Conservation (phyloP, 2,797 vertebrate species). For the Esox masquinongy region DNA sequence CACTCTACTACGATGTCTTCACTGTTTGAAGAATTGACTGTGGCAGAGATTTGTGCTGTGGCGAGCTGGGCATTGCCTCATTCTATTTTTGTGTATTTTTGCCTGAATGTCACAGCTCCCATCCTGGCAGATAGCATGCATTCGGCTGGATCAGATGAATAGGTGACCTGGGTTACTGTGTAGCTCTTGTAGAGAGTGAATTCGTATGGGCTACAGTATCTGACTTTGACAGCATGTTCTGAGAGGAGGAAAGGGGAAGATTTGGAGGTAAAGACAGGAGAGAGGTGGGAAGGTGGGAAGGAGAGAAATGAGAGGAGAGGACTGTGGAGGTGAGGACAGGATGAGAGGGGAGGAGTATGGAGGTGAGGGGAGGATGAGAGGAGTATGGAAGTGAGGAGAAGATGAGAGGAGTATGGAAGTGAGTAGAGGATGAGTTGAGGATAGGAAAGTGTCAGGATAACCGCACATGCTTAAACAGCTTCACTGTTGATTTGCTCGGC, state of each 20-base stretch:
- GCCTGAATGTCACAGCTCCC: too few species aligned
- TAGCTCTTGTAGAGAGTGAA: conserved; percentile 1
- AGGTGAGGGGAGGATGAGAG: background rate
- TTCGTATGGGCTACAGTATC: background rate
- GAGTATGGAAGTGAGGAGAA: background rate
- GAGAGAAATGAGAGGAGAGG: too few species aligned
- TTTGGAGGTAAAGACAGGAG: background rate
- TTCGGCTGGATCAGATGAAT: too few species aligned
- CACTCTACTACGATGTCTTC: too few species aligned
- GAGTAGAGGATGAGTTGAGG: conserved; percentile 24
- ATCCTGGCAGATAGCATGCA: too few species aligned
- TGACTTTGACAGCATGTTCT: background rate
- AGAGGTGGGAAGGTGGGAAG: background rate
- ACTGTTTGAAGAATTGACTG: too few species aligned
- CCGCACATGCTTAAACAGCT: conserved; percentile 44
- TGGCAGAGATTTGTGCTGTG: too few species aligned
- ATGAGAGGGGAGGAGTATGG: background rate
- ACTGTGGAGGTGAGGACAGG: too few species aligned
- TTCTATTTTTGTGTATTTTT: too few species aligned
- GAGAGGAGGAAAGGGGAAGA: background rate
- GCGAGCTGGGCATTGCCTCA: too few species aligned
- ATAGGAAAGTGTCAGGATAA: conserved; percentile 31
- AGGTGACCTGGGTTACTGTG: background rate
- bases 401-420: background rate
- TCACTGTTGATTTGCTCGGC: conserved; percentile 36